Percentiles rank a stretch among this genome's conserved stretches.
Evolutionary conservation across 2,797 vertebrate species (phyloP).

Genomic region (Clamator glandarius): DNA sequence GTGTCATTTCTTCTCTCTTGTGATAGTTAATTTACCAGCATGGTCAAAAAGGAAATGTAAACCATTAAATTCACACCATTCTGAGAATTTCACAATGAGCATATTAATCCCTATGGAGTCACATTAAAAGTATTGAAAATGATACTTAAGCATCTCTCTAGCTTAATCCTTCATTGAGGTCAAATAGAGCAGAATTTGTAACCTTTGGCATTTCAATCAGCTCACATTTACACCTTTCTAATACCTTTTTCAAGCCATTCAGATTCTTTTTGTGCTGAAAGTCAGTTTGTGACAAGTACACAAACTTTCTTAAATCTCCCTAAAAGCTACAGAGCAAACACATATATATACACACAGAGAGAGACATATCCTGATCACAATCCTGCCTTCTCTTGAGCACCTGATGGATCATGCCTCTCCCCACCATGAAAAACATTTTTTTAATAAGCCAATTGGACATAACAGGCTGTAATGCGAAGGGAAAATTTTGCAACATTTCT

Average conservation of each 20-base stretch:
- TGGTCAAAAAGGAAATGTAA: slow-evolving; percentile 1
- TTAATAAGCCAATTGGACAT: background rate
- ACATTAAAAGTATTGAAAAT: background rate
- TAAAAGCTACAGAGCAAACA: background rate
- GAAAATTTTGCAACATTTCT: slow-evolving; percentile 33
- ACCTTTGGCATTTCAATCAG: background rate
- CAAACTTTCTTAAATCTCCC: background rate
- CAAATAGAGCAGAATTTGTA: background rate
- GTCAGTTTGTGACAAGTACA: background rate
- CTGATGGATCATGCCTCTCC: background rate
- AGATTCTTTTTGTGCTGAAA: background rate
- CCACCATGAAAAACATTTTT: background rate
- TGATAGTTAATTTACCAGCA: background rate
- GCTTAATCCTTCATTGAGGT: background rate
- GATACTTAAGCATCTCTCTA: background rate
- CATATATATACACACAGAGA: fast-evolving
- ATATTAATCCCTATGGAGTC: background rate
- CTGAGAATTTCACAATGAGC: background rate
- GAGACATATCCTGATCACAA: background rate
- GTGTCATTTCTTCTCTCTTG: background rate
- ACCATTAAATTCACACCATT: background rate
- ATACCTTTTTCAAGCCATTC: background rate
- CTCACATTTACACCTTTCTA: background rate
- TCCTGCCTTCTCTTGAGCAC: background rate
- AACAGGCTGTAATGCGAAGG: background rate